phyloP scores from a whole-genome alignment of 2,113 vertebrate genomes.

The Syngnathoides biaculeatus region DNA sequence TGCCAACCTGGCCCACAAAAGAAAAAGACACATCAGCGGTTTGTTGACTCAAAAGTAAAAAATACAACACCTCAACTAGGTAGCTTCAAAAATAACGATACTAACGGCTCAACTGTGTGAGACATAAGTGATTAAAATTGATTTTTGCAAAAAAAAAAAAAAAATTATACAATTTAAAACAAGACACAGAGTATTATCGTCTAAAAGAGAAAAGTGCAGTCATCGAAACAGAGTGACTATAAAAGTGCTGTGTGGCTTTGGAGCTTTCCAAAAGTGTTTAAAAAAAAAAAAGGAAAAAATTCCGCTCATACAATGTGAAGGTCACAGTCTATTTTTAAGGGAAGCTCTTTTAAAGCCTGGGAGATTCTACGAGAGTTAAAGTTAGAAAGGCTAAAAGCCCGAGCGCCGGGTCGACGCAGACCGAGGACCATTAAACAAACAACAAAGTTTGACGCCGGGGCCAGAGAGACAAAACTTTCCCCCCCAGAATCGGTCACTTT shows the following conservation, averaged over 20 bases:
- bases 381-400: constrained; percentile 52
- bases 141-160: too few species aligned
- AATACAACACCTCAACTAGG: too few species aligned
- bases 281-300: constrained; percentile 44
- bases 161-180: background rate
- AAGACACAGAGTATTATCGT: background rate
- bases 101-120: too few species aligned
- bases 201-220: background rate
- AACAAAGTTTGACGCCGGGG: background rate
- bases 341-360: constrained; percentile 30
- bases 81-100: too few species aligned
- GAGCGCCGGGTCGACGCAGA: constrained; percentile 2
- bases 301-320: constrained; percentile 39
- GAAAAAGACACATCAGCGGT: too few species aligned
- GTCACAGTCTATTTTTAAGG: constrained; percentile 52
- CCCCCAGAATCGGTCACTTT: too few species aligned
- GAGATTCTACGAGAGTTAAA: constrained; percentile 45
- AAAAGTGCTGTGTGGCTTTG: constrained; percentile 23
- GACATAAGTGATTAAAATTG: too few species aligned
- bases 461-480: background rate
- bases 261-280: constrained; percentile 37
- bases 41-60: too few species aligned
- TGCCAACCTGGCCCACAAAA: too few species aligned
- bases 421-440: constrained; percentile 19
- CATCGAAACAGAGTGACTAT: background rate